Percentiles rank a stretch among this genome's conserved stretches.
phyloP scores from a whole-genome alignment of 2,113 vertebrate species.

The Nyctereutes procyonoides region DNA sequence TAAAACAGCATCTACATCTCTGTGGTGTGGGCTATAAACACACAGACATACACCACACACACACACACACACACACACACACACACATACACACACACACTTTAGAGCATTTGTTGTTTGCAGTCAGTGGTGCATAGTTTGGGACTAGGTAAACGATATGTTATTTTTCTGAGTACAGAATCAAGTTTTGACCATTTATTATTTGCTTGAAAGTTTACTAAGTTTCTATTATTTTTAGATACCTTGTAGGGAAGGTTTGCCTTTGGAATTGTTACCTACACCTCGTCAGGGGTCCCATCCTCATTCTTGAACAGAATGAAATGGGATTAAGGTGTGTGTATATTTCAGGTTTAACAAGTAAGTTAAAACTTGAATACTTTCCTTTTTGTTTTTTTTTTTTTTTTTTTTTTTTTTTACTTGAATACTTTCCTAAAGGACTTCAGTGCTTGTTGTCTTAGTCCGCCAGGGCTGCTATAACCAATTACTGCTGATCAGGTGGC shows the following conservation, averaged over 20 bases:
- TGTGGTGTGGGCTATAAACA: neutral
- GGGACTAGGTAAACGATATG: neutral
- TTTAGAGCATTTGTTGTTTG: neutral
- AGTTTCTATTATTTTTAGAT: neutral
- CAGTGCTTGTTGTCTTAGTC: neutral
- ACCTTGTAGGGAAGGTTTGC: neutral
- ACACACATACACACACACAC: too few species aligned
- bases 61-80: neutral
- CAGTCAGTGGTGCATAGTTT: neutral
- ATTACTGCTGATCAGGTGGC: neutral
- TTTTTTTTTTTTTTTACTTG: too few species aligned
- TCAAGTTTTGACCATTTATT: neutral
- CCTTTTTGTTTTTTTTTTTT: too few species aligned
- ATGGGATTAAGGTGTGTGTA: neutral
- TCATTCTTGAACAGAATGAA: neutral
- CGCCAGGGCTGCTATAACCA: neutral
- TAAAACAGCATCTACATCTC: neutral
- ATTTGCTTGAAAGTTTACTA: neutral
- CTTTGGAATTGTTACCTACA: neutral
- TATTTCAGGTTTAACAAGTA: neutral
- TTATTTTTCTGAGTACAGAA: conserved; percentile 14
- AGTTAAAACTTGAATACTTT: neutral
- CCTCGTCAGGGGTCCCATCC: neutral
- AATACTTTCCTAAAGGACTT: neutral
- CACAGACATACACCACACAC: neutral